These are phyloP conservation scores for Phainopepla nitens DNA, from an alignment of 2,113 vertebrate genomes.

Conservation along the genomic window DNA sequence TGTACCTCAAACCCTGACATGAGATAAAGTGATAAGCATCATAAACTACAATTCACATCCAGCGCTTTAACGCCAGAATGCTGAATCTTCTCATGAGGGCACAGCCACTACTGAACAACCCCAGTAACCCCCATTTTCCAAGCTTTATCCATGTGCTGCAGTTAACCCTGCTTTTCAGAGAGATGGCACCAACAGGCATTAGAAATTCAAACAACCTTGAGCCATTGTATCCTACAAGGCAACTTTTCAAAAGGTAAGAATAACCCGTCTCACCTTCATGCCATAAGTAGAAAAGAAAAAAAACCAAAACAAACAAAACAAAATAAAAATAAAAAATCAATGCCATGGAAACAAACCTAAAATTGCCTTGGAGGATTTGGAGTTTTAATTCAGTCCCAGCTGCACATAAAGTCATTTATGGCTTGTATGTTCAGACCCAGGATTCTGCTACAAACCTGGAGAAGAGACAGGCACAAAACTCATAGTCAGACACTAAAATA, in stretches of 20 bases:
- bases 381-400: neutral
- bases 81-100: neutral
- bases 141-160: neutral
- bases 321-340: neutral
- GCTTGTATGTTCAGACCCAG: neutral
- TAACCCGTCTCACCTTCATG: neutral
- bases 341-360: conserved; percentile 1
- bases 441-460: neutral
- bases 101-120: neutral
- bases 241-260: neutral
- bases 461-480: neutral
- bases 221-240: neutral
- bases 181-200: neutral
- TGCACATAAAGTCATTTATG: neutral
- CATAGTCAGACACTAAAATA: neutral
- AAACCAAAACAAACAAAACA: too few relatives aligned
- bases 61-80: neutral
- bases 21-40: neutral
- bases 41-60: neutral
- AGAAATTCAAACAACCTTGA: neutral
- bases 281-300: neutral
- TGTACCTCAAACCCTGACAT: neutral
- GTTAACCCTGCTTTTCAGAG: neutral
- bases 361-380: neutral
- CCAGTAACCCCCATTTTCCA: accelerated